Evolutionary conservation across 2,113 vertebrate genomes (phyloP), one percentile per base, ranked within the genome.

Genomic region (Lepus timidus): DNA sequence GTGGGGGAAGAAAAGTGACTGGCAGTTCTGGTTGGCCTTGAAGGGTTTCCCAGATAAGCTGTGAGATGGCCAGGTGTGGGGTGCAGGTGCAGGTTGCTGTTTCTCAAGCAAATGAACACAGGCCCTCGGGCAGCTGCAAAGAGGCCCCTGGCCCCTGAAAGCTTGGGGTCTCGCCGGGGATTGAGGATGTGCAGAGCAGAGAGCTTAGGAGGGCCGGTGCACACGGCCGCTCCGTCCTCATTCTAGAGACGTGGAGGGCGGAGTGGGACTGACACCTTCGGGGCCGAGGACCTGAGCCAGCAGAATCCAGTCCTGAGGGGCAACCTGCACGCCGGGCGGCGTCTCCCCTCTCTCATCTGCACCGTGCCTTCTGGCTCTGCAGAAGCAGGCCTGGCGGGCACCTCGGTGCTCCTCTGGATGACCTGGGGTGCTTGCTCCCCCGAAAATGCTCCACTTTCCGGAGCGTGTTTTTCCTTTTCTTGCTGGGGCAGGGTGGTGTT

Each of bases 261-360:
- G 36, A 2, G 1, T 4, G 16, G 86, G 52, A 14, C 65, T 44
- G 23, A 16, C 14, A 64, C 62, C 12, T 19, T 0, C 12, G n/a
- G 29, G 51, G 20, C 33, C 12, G 4, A 61, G 67, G 29, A 5
- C 68, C 67, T 62, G 71, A 71, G 51, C 79, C 55, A 29, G 87
- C 9, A 16, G 64, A 29, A 61, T 65, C 17, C n/a, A 65, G 74
- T 16, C 29, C 8, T 12, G 3, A 1, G 9, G 36, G 55, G 17
- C 29, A 62, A 1, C 0, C 16, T 23, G 1, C 7, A 14, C 29
- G 7, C 3, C 11, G n/a, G 6, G 58, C 2, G 0, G 44, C 7
- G 10, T n/a, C 52, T 67, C 17, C 33, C 44, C 13, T 7, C 70
- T 52, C 65, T 55, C 8, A 25, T 19, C 55, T 17, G 14, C 25